Evolutionary conservation across 2,888 invertebrate species (phyloP).

Genomic region (Mythimna vitellina): DNA sequence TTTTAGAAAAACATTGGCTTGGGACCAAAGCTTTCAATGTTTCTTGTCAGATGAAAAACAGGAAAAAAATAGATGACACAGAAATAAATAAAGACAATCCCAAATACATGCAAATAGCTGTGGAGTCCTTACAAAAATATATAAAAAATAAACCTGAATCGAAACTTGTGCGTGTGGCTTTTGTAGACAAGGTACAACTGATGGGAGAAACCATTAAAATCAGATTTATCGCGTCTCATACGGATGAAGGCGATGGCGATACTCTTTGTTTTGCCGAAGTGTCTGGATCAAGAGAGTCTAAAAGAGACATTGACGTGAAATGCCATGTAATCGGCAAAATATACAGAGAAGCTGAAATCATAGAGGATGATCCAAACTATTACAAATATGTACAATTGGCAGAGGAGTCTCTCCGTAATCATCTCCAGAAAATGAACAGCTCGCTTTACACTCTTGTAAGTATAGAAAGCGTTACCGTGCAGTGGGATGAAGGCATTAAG

Average conservation of each 20-base stretch:
- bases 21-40: conserved; percentile 49
- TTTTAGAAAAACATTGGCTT: conserved; percentile 70
- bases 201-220: conserved; percentile 10
- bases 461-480: conserved; percentile 44
- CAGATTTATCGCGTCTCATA: conserved; percentile 43
- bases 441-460: conserved; percentile 40
- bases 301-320: conserved; percentile 32
- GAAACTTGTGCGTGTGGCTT: conserved; percentile 45
- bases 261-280: conserved; percentile 50
- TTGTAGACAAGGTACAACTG: conserved; percentile 46
- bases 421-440: conserved; percentile 36
- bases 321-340: conserved; percentile 45
- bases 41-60: conserved; percentile 31
- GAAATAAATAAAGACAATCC: conserved; percentile 17
- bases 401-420: conserved; percentile 68
- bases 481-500: conserved; percentile 60
- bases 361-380: conserved; percentile 43
- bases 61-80: not conserved
- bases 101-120: conserved; percentile 61
- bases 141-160: conserved; percentile 53
- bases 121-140: conserved; percentile 69
- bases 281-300: conserved; percentile 1
- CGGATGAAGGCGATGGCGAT: conserved; percentile 47
- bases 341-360: conserved; percentile 18
- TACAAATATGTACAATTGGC: conserved; percentile 67